phyloP scores from a whole-genome alignment of 1,140 invertebrate species.

The Drosophila kohkoa region DNA sequence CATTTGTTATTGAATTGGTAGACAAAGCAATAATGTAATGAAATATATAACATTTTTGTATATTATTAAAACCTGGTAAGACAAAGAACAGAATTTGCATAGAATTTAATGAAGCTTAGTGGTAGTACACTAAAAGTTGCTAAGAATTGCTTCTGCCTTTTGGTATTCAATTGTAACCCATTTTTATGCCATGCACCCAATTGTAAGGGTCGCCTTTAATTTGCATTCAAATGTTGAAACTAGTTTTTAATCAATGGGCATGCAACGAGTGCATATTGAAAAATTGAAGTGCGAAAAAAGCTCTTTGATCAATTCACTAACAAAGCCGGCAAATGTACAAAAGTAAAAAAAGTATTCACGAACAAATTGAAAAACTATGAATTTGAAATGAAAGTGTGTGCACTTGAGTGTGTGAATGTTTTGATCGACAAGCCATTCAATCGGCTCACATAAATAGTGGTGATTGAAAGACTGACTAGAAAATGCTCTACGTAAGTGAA shows the following conservation, averaged over 20 bases:
- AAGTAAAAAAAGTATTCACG: constrained; percentile 7
- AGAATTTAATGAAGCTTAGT: no score
- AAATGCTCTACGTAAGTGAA: neutral
- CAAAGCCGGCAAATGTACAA: constrained; percentile 15
- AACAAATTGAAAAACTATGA: constrained; percentile 26
- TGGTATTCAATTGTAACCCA: neutral
- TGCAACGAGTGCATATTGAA: constrained; percentile 26
- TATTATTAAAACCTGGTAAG: no score
- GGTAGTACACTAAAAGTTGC: neutral
- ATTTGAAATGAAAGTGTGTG: constrained; percentile 24
- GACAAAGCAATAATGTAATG: no score
- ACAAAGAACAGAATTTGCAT: no score
- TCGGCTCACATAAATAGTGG: constrained; percentile 9
- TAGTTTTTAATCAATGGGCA: constrained; percentile 38
- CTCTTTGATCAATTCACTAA: constrained; percentile 36
- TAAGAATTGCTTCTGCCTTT: neutral
- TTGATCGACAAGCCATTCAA: constrained; percentile 22
- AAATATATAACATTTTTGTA: no score
- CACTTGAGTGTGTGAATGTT: constrained; percentile 32
- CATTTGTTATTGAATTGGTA: no score
- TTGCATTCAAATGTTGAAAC: constrained; percentile 25
- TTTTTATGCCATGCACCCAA: neutral
- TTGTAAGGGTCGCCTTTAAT: constrained; percentile 22
- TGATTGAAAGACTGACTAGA: neutral
- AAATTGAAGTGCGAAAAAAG: constrained; percentile 40